Base-by-base conservation (phyloP, 2,888 invertebrate species). In the Dasypogon diadema region DNA sequence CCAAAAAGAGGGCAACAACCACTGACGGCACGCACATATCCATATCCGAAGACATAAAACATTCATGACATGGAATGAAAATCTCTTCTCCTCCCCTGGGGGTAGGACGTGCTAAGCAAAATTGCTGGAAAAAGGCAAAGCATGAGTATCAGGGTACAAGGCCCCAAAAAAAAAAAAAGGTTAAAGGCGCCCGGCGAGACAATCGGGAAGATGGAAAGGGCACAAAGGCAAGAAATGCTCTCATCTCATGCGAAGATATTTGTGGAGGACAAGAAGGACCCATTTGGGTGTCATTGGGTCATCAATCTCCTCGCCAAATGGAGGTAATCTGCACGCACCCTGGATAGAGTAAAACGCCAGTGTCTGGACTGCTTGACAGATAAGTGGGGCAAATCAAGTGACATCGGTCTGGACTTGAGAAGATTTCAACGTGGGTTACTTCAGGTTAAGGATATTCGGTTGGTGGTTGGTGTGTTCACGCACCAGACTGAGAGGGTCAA, bases 271-370 rank as follows among this genome's bases (percentile, higher is more conserved):
- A 26, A 18, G 22, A 75, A 75, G 77, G 74, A 65, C 76, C 74
- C 68, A 70, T 51, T 75, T 51, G 75, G 74, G 75, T 77, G 77
- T 77, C 77, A 77, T 73, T 74, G 58, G 77, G 77, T 77, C 77
- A 77, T 77, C 77, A 77, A 77, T 77, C 76, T 77, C 58, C 55
- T 6, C 18, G 22, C 60, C 24, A 51, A 77, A 75, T 75, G 60
- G 68, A 75, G 73, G 65, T 73, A 73, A 73, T 75, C 37, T 63
- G 58, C 14, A 68, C 46, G 58, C 42, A 74, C 56, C 63, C 73
- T 22, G 21, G 51, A 34, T 70, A 30, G 18, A 34, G 16, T 46
- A 65, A 54, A 51, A 56, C 18, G 30, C 34, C 30, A 54, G 14
- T 34, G 70, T 70, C 70, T 70, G 30, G 54, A 10, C 30, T 24